These are phyloP conservation scores for Acrocephalus kingi DNA, from an alignment of 2,113 vertebrate genomes.

Conservation along the genomic window DNA sequence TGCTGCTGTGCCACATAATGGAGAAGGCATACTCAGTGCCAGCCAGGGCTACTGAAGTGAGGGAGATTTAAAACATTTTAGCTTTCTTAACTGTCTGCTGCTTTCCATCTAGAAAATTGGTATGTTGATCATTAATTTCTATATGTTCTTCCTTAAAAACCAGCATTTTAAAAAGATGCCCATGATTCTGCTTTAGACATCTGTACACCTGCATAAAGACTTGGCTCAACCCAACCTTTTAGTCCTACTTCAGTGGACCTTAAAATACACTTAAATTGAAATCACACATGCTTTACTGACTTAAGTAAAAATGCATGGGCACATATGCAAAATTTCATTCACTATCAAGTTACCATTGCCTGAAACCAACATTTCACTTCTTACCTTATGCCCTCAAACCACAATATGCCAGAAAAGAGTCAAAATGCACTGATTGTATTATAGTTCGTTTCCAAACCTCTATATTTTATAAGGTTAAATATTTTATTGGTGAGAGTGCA, in stretches of 20 bases:
- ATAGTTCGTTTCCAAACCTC: background rate
- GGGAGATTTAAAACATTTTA: background rate
- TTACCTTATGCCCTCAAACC: background rate
- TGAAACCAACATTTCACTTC: background rate
- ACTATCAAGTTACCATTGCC: background rate
- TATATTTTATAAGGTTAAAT: background rate
- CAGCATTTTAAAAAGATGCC: background rate
- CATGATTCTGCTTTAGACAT: background rate
- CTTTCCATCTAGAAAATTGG: background rate
- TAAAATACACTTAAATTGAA: background rate
- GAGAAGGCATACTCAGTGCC: background rate
- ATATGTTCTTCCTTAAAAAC: background rate
- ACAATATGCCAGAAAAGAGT: background rate
- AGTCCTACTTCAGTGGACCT: background rate
- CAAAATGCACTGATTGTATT: background rate
- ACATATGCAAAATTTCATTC: background rate
- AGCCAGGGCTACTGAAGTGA: background rate
- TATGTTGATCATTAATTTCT: background rate
- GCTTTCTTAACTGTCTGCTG: background rate
- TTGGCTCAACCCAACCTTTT: background rate
- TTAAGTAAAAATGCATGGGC: background rate
- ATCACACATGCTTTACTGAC: background rate
- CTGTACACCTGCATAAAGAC: background rate
- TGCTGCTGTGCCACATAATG: accelerated
- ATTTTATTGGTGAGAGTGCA: background rate